phyloP scores from a whole-genome alignment of 2,113 vertebrate genomes.

The Ochotona princeps region DNA sequence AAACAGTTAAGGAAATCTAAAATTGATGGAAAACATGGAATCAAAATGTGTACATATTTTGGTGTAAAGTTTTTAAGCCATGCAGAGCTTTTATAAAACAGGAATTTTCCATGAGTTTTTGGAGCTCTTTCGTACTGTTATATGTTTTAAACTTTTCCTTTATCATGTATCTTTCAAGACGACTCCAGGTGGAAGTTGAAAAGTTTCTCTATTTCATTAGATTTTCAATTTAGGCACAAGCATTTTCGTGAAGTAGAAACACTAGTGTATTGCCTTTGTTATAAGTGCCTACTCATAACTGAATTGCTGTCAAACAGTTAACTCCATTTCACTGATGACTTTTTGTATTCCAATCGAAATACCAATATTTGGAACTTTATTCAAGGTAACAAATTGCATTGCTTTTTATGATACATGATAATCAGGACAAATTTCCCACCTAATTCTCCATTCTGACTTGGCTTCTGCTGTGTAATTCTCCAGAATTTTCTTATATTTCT shows the following conservation, averaged over 20 bases:
- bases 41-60: no score
- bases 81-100: no score
- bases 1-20: no score
- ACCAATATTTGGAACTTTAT: neutral
- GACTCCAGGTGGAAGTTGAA: neutral
- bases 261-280: neutral
- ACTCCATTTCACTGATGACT: neutral
- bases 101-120: no score
- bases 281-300: neutral
- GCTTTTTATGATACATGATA: neutral
- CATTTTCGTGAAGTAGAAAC: neutral
- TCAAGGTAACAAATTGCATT: no score
- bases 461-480: neutral
- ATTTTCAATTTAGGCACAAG: neutral
- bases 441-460: neutral
- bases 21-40: no score
- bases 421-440: no score
- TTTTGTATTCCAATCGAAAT: no score
- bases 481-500: neutral
- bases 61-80: no score
- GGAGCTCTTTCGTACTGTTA: neutral
- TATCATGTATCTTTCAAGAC: neutral
- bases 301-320: neutral
- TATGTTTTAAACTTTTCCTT: neutral
- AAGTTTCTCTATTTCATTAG: neutral